phyloP scores from a whole-genome alignment of 2,888 invertebrate genomes.

The Lysandra bellargus region DNA sequence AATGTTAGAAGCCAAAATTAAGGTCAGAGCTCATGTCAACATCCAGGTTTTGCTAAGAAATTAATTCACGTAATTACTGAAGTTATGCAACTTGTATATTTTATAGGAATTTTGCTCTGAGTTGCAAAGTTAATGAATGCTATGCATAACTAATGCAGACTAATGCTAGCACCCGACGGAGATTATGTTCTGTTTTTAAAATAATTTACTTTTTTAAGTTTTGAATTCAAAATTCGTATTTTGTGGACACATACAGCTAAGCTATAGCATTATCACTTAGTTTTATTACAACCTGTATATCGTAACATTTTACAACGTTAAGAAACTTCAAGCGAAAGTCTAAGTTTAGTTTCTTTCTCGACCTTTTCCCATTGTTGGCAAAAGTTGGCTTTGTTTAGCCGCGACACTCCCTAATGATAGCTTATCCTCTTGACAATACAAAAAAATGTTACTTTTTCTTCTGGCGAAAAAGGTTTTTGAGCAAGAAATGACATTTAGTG shows the following conservation, averaged over 20 bases:
- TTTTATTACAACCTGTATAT: too few species aligned
- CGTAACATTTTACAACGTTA: not conserved
- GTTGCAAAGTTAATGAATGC: not conserved
- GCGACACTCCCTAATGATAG: not conserved
- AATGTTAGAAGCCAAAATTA: not conserved
- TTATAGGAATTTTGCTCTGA: not conserved
- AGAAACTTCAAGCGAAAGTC: not conserved
- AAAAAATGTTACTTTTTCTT: not conserved
- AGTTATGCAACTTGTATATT: not conserved
- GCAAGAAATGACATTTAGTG: not conserved
- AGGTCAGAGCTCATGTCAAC: not conserved
- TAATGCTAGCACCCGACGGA: not conserved
- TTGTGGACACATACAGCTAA: too few species aligned
- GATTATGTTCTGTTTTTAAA: not conserved
- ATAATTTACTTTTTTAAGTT: too few species aligned
- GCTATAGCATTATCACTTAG: too few species aligned
- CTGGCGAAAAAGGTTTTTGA: not conserved
- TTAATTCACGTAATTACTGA: not conserved
- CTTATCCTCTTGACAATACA: constrained; percentile 15
- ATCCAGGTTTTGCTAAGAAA: not conserved
- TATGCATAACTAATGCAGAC: not conserved
- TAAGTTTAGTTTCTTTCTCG: constrained; percentile 7
- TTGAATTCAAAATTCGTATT: too few species aligned
- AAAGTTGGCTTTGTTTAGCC: constrained; percentile 11
- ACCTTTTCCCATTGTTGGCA: not conserved